Evolutionary conservation across 2,113 vertebrate genomes (phyloP), one percentile per base, ranked within the genome.

Genomic region (Mugil cephalus): DNA sequence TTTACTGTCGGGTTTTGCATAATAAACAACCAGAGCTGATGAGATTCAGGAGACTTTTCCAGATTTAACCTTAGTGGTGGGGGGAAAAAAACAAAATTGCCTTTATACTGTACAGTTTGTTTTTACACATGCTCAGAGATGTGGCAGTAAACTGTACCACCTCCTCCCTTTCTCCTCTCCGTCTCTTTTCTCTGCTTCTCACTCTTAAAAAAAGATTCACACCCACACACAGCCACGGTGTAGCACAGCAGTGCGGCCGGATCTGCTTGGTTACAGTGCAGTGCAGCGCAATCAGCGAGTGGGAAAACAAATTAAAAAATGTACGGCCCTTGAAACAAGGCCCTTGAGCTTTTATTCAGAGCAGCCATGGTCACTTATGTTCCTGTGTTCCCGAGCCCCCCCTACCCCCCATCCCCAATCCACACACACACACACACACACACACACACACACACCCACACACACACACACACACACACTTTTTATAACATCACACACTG

Each of bases 161-260:
- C 68, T 74, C 75, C 54, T 70, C 81, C 47, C 60, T 72, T 46
- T 45, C 67, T 18, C 74, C 67, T 18, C 74, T 66, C 43, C 56
- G 14, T 80, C 39, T 84, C 46, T 75, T 59, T 77, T 63, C 76
- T 82, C 79, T 81, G 62, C 61, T 88, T 84, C 85, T 87, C 76
- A 82, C 76, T 73, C 68, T 87, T 83, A 66, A 81, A 80, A 86
- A 81, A 82, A 87, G 74, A 74, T 82, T 80, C 19, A 90, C 90
- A 88, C 84, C 87, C 85, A 92, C 89, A 92, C 89, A 87, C 83
- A 90, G 70, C 67, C 84, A 74, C 75, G 40, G 69, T 56, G 38
- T 82, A 77, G 85, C 81, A 87, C 81, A 83, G 82, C 73, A 84
- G 71, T 79, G 79, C 85, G 80, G 86, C 79, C 50, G 62, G 79